phyloP scores from a whole-genome alignment of 2,888 invertebrate species.

The Pristionchus fissidentatus region DNA sequence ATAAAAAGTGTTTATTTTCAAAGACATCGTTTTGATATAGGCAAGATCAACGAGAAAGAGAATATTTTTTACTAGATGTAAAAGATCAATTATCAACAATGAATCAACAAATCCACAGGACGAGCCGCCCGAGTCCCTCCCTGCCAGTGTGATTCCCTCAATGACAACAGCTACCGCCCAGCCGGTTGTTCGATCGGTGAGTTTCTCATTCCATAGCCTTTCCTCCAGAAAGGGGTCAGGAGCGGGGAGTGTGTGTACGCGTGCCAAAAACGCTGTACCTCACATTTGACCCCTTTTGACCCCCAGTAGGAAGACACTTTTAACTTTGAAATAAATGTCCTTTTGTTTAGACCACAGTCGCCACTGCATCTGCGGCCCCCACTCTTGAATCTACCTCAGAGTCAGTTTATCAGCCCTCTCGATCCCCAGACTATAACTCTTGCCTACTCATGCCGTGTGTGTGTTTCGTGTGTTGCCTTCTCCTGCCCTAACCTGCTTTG shows the following conservation, averaged over 20 bases:
- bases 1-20: too few relatives aligned
- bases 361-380: background rate
- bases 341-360: background rate
- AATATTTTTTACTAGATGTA: too few relatives aligned
- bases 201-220: background rate
- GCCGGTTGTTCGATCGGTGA: background rate
- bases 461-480: background rate
- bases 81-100: conserved; percentile 9
- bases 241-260: background rate
- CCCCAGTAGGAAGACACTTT: background rate
- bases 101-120: conserved; percentile 28
- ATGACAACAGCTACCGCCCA: background rate
- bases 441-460: background rate
- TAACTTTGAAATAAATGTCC: background rate
- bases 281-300: background rate
- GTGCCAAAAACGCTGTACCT: background rate
- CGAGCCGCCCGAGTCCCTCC: conserved; percentile 23
- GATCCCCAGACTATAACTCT: background rate
- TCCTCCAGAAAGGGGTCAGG: background rate
- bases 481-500: conserved; percentile 20
- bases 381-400: background rate
- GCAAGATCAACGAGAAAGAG: background rate
- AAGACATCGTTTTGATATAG: too few relatives aligned
- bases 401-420: background rate
- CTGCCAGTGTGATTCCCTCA: conserved; percentile 43